Conservation (phyloP, 2,797 vertebrate species). For the Sylvia borin region DNA sequence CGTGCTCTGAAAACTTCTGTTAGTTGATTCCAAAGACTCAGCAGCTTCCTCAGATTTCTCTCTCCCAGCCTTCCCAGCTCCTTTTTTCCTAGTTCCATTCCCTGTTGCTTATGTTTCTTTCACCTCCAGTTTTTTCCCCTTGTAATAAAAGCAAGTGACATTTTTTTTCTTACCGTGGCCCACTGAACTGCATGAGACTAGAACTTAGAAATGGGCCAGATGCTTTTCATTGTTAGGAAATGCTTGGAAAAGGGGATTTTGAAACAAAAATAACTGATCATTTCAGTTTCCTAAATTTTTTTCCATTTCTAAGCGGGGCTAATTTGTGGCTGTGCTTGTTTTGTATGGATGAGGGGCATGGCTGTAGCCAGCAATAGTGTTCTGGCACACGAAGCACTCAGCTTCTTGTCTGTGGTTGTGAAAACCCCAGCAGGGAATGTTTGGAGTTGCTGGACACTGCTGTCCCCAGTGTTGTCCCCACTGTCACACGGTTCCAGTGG, state of each 20-base stretch:
- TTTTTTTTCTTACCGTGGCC: fast-evolving
- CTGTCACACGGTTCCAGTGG: neutral
- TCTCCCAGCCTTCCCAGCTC: neutral
- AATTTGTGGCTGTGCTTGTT: neutral
- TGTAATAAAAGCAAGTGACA: neutral
- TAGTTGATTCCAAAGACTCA: neutral
- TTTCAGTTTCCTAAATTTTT: neutral
- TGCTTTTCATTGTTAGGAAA: neutral
- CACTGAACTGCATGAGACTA: neutral
- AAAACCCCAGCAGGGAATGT: neutral
- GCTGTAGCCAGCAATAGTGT: neutral
- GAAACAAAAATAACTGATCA: neutral
- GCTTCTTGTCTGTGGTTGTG: neutral
- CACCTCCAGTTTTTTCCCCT: neutral
- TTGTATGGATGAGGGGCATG: neutral
- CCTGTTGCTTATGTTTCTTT: neutral
- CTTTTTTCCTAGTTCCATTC: neutral
- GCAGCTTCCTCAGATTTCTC: neutral
- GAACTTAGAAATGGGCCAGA: neutral
- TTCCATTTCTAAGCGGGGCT: neutral
- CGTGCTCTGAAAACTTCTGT: conserved; percentile 18
- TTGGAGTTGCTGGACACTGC: neutral
- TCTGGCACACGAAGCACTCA: neutral
- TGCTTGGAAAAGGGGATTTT: neutral
- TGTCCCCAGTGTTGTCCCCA: neutral